Base-by-base conservation (phyloP, 2,113 vertebrate species). In the Marmota monax region DNA sequence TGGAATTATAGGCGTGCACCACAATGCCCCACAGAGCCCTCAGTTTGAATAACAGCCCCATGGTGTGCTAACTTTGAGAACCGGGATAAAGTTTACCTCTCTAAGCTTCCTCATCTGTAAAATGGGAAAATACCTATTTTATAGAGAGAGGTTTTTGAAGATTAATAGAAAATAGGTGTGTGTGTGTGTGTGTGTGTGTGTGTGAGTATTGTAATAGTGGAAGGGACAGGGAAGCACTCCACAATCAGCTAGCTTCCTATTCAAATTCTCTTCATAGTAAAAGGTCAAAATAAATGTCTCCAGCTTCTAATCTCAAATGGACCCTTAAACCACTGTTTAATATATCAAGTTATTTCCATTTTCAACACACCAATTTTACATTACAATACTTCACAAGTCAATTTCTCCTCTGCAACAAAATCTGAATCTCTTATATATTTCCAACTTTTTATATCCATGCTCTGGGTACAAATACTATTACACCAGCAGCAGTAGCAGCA, bases 91-190 rank as follows among this genome's bases (percentile, higher is more conserved):
- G 37, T 45, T 82, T 34, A 37, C 65, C 65, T 84, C 32, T 53
- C 51, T 80, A 42, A 84, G 61, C 67, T 90, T 94, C 58, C 58
- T 92, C 74, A 39, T 78, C 74, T 94, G 56, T 11, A 89, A 92
- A 85, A 74, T 84, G 22, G 12, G 61, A 7, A 53, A 92, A 87
- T 51, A 86, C 5, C 67, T 63, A 84, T 22, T 0, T 92, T 56
- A 32, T 0, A 78, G 8, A 32, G 17, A 83, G 39, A 93, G 18
- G 20, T 4, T 48, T 92, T 29, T 73, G 34, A 69, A 63, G 39
- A 58, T 51, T 78, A 70, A 74, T 58, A 73, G 20, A 93, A 23
- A 92, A 63, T 63, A 27, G 22, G 23, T 63, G 61, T 63, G 61
- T 27, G 2, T 27, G 61, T 58, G 56, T 58, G 56, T 58, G 20